Percentiles rank a stretch among this genome's conserved stretches.
These are phyloP conservation scores for Drosophila neocordata DNA, from an alignment of 1,140 invertebrate species.

Conservation along the genomic window DNA sequence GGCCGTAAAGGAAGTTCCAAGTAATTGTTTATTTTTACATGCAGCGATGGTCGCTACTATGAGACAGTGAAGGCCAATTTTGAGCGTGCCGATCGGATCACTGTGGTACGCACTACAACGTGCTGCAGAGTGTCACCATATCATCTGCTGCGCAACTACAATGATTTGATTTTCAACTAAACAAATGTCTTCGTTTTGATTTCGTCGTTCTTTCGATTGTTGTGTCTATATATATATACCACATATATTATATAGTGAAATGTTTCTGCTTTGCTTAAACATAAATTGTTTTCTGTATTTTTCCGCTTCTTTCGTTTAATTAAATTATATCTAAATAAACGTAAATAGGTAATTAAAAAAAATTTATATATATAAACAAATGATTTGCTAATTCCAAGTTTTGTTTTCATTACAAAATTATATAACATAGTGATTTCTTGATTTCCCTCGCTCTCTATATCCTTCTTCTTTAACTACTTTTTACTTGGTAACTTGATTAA, in stretches of 20 bases:
- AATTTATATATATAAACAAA: conserved; percentile 52
- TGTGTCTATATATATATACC: neutral
- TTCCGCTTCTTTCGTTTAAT: conserved; percentile 64
- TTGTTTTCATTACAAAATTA: conserved; percentile 71
- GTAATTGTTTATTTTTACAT: neutral
- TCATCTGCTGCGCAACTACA: conserved; percentile 95
- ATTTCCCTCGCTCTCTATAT: conserved; percentile 26
- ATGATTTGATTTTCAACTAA: conserved; percentile 96
- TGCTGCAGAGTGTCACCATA: conserved; percentile 96
- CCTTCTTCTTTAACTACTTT: conserved; percentile 51
- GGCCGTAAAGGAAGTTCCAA: neutral
- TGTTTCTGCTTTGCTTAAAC: conserved; percentile 11
- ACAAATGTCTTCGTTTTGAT: neutral
- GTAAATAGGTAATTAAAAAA: conserved; percentile 68
- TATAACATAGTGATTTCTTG: conserved; percentile 42
- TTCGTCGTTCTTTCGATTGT: neutral
- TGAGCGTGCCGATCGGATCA: conserved; percentile 97
- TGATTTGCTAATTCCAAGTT: conserved; percentile 60
- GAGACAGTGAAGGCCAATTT: conserved; percentile 99
- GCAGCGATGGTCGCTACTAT: conserved; percentile 98
- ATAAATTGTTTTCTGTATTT: conserved; percentile 61
- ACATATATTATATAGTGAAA: neutral
- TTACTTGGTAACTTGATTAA: conserved; percentile 79
- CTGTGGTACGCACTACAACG: conserved; percentile 97
- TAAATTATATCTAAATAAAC: conserved; percentile 71